These are phyloP conservation scores for Chrysocyon brachyurus DNA, from an alignment of 2,797 vertebrate species.

Conservation along the genomic window DNA sequence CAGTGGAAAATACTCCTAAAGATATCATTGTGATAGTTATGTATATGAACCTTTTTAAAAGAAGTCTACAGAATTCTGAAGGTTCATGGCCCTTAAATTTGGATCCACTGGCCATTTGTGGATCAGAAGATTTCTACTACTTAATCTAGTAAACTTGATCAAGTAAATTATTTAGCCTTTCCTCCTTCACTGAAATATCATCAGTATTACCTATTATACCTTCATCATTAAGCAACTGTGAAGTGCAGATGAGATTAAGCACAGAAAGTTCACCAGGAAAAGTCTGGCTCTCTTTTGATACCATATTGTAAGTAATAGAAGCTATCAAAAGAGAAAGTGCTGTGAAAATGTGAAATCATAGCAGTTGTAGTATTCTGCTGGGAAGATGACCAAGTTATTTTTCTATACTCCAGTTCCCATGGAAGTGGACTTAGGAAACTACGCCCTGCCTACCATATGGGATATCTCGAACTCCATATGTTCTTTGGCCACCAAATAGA, in stretches of 20 bases:
- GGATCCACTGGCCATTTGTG: neutral
- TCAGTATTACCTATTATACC: neutral
- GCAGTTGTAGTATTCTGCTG: neutral
- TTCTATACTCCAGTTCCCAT: neutral
- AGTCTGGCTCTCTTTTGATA: neutral
- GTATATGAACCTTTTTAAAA: neutral
- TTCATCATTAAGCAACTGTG: neutral
- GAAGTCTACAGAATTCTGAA: neutral
- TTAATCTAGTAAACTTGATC: neutral
- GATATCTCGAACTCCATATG: neutral
- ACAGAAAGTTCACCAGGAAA: neutral
- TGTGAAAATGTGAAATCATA: neutral
- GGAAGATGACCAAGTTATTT: neutral
- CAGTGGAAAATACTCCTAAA: neutral
- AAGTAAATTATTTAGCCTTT: neutral
- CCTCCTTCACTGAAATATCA: neutral
- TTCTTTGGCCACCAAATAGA: neutral
- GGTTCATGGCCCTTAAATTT: neutral
- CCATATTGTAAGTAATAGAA: neutral
- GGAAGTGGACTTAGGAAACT: neutral
- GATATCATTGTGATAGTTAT: neutral
- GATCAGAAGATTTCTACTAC: neutral
- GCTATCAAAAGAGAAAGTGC: neutral
- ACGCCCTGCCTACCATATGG: neutral
- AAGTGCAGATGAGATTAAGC: neutral